phyloP scores from a whole-genome alignment of 2,113 vertebrate species.

The Leuciscus idus region DNA sequence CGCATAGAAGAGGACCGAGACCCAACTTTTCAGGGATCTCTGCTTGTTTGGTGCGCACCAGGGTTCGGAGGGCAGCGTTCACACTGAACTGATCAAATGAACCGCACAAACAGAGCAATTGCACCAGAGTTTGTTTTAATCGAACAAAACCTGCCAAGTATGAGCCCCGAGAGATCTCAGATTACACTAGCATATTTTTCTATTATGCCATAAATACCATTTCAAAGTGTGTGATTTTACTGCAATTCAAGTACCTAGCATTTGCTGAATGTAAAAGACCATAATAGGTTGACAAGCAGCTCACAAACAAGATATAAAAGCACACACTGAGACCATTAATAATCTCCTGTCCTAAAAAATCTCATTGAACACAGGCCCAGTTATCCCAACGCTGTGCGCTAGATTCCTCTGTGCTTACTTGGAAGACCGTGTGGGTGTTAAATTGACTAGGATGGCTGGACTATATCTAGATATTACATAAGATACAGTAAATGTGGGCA shows the following conservation, averaged over 20 bases:
- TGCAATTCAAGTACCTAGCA: neutral
- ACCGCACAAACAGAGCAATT: too few species aligned
- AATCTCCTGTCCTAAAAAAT: slow-evolving; percentile 41
- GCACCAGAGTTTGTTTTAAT: too few species aligned
- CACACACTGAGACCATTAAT: slow-evolving; percentile 8
- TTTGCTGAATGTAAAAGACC: slow-evolving; percentile 27
- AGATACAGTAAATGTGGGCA: slow-evolving; percentile 35
- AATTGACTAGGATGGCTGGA: neutral
- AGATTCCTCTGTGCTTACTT: slow-evolving; percentile 36
- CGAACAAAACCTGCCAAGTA: too few species aligned
- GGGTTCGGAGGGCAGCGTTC: too few species aligned
- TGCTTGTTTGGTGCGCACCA: too few species aligned
- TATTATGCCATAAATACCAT: neutral
- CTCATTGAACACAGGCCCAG: slow-evolving; percentile 32
- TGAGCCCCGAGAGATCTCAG: neutral
- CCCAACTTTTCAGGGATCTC: too few species aligned
- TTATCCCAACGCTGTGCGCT: slow-evolving; percentile 17
- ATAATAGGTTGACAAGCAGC: neutral
- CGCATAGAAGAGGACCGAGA: too few species aligned
- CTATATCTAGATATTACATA: slow-evolving; percentile 47
- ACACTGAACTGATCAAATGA: too few species aligned
- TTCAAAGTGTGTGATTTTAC: slow-evolving; percentile 15
- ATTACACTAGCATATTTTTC: neutral
- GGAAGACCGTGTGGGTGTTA: slow-evolving; percentile 5
- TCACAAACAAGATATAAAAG: slow-evolving; percentile 41